These are phyloP conservation scores for Microplitis manilae DNA, from an alignment of 2,888 invertebrate genomes.

Conservation along the genomic window DNA sequence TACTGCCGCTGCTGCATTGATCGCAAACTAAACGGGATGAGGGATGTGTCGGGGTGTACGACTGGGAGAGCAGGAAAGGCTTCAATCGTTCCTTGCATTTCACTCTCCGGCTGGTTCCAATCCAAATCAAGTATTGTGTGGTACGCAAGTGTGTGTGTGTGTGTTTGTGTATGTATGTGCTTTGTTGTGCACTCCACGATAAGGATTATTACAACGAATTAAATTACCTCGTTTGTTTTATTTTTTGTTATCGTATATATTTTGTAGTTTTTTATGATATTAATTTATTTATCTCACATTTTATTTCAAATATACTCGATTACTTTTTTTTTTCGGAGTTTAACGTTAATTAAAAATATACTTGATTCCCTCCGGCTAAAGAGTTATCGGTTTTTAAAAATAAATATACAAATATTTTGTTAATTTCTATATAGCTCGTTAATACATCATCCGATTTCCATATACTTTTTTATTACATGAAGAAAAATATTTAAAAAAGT, in stretches of 20 bases:
- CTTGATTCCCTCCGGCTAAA: background rate
- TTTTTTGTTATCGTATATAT: background rate
- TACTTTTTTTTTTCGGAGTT: background rate
- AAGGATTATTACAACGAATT: constrained; percentile 2
- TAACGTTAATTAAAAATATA: background rate
- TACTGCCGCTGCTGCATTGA: constrained; percentile 65
- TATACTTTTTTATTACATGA: background rate
- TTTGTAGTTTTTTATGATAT: background rate
- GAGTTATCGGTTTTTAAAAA: background rate
- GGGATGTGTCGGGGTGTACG: background rate
- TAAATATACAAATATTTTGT: background rate
- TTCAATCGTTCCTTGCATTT: constrained; percentile 11
- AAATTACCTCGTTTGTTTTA: background rate
- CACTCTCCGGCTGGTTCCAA: background rate
- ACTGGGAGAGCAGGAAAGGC: constrained; percentile 2
- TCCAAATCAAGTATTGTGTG: constrained; percentile 20
- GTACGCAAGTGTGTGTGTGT: background rate
- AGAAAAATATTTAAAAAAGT: background rate
- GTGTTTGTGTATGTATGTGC: background rate
- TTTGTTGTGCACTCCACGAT: background rate
- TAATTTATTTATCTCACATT: background rate
- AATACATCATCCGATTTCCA: background rate
- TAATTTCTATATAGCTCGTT: background rate
- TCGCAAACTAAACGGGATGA: constrained; percentile 44
- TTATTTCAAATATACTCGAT: background rate